These are phyloP conservation scores for Copidosoma floridanum DNA, from an alignment of 1,140 invertebrate genomes.

Conservation along the genomic window DNA sequence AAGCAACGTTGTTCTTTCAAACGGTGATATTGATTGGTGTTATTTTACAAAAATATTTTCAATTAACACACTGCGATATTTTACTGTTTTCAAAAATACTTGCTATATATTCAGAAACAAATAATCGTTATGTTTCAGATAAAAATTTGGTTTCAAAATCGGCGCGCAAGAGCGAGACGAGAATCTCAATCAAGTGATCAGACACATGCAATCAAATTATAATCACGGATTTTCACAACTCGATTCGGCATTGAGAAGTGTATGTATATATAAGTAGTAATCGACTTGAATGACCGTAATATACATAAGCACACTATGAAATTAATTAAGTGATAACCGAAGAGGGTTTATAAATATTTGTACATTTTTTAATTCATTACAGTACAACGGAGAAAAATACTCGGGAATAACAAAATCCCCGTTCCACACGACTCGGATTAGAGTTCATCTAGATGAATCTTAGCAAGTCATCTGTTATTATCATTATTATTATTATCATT, in stretches of 20 bases:
- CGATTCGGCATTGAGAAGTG: constrained; percentile 1
- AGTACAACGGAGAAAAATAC: constrained; percentile 30
- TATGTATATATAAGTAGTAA: constrained; percentile 16
- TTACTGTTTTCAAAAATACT: neutral
- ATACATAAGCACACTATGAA: constrained; percentile 8
- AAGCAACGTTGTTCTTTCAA: neutral
- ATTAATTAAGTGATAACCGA: constrained; percentile 17
- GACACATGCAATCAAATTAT: neutral
- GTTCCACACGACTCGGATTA: constrained; percentile 7
- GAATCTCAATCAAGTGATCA: constrained; percentile 46
- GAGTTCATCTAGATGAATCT: constrained; percentile 4
- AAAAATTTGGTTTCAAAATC: constrained; percentile 85
- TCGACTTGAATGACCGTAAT: constrained; percentile 20
- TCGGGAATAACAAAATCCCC: constrained; percentile 22
- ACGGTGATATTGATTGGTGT: neutral
- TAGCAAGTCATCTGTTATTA: too few relatives aligned
- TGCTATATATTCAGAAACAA: neutral
- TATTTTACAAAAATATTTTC: constrained; percentile 9
- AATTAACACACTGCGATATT: neutral
- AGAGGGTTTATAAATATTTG: constrained; percentile 34
- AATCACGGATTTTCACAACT: neutral
- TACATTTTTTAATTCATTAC: constrained; percentile 29
- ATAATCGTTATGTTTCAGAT: constrained; percentile 56
- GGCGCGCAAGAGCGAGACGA: constrained; percentile 68
- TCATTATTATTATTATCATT: too few relatives aligned